Evolutionary conservation across 2,888 invertebrate species (phyloP), one percentile per base, ranked within the genome.

Genomic region (Steinernema scapterisci): DNA sequence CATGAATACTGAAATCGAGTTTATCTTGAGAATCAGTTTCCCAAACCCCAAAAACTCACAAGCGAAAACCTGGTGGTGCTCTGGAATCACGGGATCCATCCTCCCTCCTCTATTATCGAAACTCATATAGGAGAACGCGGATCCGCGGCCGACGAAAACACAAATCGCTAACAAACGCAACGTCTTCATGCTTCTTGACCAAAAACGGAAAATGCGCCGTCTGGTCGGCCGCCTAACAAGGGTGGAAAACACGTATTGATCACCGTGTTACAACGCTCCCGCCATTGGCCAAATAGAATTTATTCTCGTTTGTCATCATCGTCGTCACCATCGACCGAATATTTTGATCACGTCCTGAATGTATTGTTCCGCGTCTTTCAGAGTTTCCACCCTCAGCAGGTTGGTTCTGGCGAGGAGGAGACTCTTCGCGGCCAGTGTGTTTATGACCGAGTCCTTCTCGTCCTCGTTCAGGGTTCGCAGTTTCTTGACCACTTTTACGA

Each of bases 381-480:
- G 16, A 25, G 6, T 31, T 31, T 63, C 16, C 1, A 63, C 19
- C 16, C 27, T 63, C 6, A 63, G 16, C 2, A 63, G 27, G 13
- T 27, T 16, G 16, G 63, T 63, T 13, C 63, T 9, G 16, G 63
- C 23, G 25, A 63, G 27, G 27, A 63, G 25, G 19, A 63, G 27
- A 11, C 63, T 27, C 31, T 31, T 63, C 2, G 23, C 27, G 11
- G 63, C 27, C 1, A 31, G 63, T 1, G 63, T 31, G 63, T 63
- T 63, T 13, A 63, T 63, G 6, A 63, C 31, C 6, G 63, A 63
- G 38, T 63, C 63, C 63, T 63, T 63, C 31, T 63, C 63, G 31
- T 63, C 63, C n/a, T 63, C 63, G 27, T 21, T 63, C 63, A 63
- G 31, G 11, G 21, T 63, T 16, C 38, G 23, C 2, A 63, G 63